Evolutionary conservation across 2,888 invertebrate species (phyloP).

Genomic region (Drosophila mimica): DNA sequence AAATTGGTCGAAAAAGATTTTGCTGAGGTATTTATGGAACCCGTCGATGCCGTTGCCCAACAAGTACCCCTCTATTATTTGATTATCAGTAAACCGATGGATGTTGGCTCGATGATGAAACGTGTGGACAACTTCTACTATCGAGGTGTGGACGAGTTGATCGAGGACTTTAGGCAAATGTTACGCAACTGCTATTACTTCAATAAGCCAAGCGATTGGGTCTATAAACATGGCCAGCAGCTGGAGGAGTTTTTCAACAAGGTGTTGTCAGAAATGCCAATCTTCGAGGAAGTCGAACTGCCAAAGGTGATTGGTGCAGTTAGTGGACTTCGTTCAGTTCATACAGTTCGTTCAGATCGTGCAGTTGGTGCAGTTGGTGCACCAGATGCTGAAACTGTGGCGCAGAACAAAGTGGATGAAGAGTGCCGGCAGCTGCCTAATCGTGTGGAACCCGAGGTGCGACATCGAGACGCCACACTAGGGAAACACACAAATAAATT

Average conservation of each 20-base stretch:
- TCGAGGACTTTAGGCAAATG: neutral
- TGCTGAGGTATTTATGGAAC: neutral
- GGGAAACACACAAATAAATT: neutral
- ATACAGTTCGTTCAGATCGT: too few species aligned
- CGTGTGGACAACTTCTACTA: neutral
- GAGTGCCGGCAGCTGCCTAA: too few species aligned
- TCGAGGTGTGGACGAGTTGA: neutral
- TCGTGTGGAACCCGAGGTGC: slow-evolving; percentile 1
- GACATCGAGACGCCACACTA: neutral
- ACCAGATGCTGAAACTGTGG: neutral
- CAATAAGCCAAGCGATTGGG: neutral
- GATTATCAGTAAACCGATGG: neutral
- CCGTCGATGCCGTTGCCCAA: neutral
- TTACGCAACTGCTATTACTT: neutral
- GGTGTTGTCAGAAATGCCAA: neutral
- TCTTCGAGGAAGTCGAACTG: neutral
- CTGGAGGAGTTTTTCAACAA: neutral
- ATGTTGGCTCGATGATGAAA: neutral
- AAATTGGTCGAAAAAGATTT: neutral
- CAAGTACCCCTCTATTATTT: neutral
- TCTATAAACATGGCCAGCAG: neutral
- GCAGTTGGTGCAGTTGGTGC: too few species aligned
- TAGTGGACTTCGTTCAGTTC: too few species aligned
- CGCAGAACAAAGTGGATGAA: too few species aligned
- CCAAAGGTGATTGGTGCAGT: neutral